Base-by-base conservation (phyloP, 2,888 invertebrate species). In the Iselma pallidipennis region DNA sequence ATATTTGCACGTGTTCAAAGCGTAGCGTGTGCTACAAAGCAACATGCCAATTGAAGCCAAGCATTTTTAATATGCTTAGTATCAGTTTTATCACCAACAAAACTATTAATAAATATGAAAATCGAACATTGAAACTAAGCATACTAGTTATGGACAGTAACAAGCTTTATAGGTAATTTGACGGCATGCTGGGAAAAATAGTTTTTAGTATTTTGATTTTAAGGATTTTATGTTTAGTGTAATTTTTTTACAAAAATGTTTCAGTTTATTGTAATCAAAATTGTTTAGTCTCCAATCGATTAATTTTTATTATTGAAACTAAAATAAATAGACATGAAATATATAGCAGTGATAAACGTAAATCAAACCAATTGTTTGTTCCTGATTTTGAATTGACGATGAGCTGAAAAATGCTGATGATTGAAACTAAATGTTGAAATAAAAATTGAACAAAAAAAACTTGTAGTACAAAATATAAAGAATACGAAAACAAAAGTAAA, bases 171-270 rank as follows among this genome's bases (percentile, higher is more conserved):
- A 53, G 58, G 61, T 68, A 67, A 63, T 69, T 57, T 61, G 66
- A 63, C 63, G 65, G 66, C 74, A 74, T 76, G 76, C 76, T 58
- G 63, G 71, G 71, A 73, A 69, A 71, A 69, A 66, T 75, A 65
- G 74, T 76, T 78, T 45, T 71, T 76, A 77, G 72, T 76, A 75
- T 69, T 68, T 72, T 71, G 69, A 74, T 76, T 76, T 78, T 78
- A 78, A 68, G 71, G 70, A 59, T 70, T 68, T 74, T 62, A 76
- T 76, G 77, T 79, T 79, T 79, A 79, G 76, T 78, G 78, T 77
- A 71, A 68, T 69, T 71, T 76, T 77, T 78, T 76, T 77, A 76
- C 72, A 75, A 66, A 74, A 71, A 74, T 77, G 71, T 77, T 76
- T 76, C 75, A 73, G 71, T 78, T 80, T 78, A 74, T 71, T 74